Base-by-base conservation (phyloP, 2,888 invertebrate genomes). In the Mycalesis mineus region DNA sequence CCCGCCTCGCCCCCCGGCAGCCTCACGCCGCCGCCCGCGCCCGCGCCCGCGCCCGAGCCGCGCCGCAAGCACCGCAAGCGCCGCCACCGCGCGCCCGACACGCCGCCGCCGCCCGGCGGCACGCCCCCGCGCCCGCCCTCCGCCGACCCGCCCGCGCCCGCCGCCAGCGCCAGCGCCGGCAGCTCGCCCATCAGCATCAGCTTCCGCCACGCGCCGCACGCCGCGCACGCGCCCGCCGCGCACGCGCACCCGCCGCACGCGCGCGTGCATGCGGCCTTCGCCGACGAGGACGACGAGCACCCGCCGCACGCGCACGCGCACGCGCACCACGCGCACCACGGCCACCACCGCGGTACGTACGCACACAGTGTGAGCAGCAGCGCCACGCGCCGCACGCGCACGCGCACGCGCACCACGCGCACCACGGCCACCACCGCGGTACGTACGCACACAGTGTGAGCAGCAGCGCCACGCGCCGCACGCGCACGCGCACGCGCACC, bases 131-230 rank as follows among this genome's bases (percentile, higher is more conserved):
- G 28, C 49, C 14, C 14, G 41, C 14, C 29, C 42, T 14, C 51
- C 31, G 57, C 29, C 36, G 36, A 40, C 44, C 36, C 17, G 58
- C n/a, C 50, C 40, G 9, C 41, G 47, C 29, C 48, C 48, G 36
- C 40, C 39, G n/a, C n/a, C n/a, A n/a, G n/a, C 51, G 53, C 7
- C 7, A 57, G 71, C 55, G 71, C 64, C 57, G 74, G 72, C 68
- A 73, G 72, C 64, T 84, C 85, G 31, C 84, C 86, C 56, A 75
- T 87, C 75, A 78, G 78, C 59, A 84, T 87, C 73, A 84, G 82
- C 72, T 84, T 87, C 76, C 80, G 82, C 7, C 71, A 66, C 66
- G 58, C 72, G 70, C 66, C 73, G 65, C 44, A 54, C 47, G 45
- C 54, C 14, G 15, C 56, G 8, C 37, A 2, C 53, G 13, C 52